Evolutionary conservation across 2,113 vertebrate genomes (phyloP).

Genomic region (Cyrtonyx montezumae): DNA sequence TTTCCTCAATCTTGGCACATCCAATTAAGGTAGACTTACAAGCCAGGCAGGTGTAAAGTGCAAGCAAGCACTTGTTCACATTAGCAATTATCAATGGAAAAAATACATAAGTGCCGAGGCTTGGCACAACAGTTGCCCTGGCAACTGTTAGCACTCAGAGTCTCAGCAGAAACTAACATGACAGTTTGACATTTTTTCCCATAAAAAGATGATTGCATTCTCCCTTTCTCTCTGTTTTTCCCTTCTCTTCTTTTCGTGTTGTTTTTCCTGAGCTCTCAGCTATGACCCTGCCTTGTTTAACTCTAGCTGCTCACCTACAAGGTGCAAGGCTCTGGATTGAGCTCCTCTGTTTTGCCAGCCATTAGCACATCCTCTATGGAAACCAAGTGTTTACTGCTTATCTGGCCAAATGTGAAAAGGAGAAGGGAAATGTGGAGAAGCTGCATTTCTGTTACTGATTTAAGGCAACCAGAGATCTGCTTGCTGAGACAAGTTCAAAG

Average conservation of each 20-base stretch:
- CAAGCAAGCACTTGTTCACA: constrained; percentile 79
- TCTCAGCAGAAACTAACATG: constrained; percentile 66
- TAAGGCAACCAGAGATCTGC: background rate
- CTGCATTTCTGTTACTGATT: background rate
- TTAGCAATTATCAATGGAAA: constrained; percentile 82
- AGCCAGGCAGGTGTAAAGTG: constrained; percentile 80
- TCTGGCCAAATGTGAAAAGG: background rate
- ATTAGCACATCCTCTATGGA: background rate
- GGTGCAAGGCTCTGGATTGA: rapidly evolving
- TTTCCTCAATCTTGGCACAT: constrained; percentile 80
- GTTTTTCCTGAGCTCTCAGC: background rate
- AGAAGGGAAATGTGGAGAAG: background rate
- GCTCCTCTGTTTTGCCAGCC: background rate
- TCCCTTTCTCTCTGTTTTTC: background rate
- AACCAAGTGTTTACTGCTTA: background rate
- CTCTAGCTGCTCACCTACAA: rapidly evolving
- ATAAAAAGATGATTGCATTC: constrained; percentile 49
- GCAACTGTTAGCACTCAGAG: constrained; percentile 68
- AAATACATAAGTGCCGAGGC: constrained; percentile 69
- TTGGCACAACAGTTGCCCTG: constrained; percentile 75
- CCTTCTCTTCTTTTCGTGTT: background rate
- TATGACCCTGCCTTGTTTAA: background rate
- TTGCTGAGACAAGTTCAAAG: background rate
- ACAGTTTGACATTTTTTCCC: constrained; percentile 75
- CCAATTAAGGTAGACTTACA: constrained; percentile 82